Evolutionary conservation across 2,113 vertebrate genomes (phyloP), one percentile per base, ranked within the genome.

Genomic region (Petrocephalus microphthalmus): DNA sequence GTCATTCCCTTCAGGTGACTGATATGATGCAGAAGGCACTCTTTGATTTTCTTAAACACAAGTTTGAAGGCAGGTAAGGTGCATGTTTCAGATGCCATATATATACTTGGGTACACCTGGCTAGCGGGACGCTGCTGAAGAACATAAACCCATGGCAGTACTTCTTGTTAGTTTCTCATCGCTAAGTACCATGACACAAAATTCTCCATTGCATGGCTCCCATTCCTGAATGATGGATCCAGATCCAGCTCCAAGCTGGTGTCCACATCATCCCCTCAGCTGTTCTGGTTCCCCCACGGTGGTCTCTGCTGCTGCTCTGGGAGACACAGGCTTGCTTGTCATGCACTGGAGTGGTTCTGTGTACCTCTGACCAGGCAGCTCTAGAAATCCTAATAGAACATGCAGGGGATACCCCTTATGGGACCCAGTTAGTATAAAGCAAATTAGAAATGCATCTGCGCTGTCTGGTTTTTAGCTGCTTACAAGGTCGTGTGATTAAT

Each of bases 11-110:
- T 20, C 94, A 98, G 98, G 98, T 99, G 2, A 99, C 98, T 20
- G 98, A 99, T 93, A 99, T 99, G 98, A 99, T 99, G 98, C 98
- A 99, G 94, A 99, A 99, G 93, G 98, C 98, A 6, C 95, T 99
- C 86, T 99, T 99, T 13, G 98, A 99, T 93, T 99, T 99, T 93
- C 93, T 99, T 90, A 99, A 99, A 93, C 98, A 99, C 93, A 96
- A 97, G 89, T 99, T 99, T 89, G 98, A 99, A 15, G 98, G 98
- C 94, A 98, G 98, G 98, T 98, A 90, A 94, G 94, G 87, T 7
- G 19, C 81, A n/a, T 13, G 47, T 20, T 78, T 17, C 22, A n/a
- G 82, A 84, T 51, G 81, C 78, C 45, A 13, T 54, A 83, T 22
- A n/a, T 83, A 20, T 51, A 11, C 19, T 83, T 83, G 22, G 60